Evolutionary conservation across 2,888 invertebrate genomes (phyloP).

Genomic region (Colostygia pectinataria): DNA sequence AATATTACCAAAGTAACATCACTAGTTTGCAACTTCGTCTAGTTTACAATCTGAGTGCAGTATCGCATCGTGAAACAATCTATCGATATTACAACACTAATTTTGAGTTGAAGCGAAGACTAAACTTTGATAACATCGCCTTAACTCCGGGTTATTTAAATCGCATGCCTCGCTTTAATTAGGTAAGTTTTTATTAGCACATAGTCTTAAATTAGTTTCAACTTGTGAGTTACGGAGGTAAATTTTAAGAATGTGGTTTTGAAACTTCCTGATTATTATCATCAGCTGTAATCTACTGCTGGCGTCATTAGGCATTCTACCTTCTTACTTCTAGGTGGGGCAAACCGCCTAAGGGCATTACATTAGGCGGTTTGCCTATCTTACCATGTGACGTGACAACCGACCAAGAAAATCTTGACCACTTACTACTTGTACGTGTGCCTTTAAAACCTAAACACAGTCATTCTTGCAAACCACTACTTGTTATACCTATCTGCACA

Average conservation of each 20-base stretch:
- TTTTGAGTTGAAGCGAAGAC: not conserved
- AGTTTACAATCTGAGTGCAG: not conserved
- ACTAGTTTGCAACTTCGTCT: not conserved
- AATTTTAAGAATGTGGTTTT: not conserved
- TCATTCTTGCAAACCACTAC: too few relatives aligned
- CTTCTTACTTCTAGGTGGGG: too few relatives aligned
- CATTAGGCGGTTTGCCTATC: too few relatives aligned
- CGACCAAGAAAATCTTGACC: too few relatives aligned
- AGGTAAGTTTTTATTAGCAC: conserved; percentile 27
- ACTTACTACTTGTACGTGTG: too few relatives aligned
- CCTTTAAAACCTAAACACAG: too few relatives aligned
- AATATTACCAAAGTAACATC: not conserved
- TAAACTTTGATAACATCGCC: conserved; percentile 2
- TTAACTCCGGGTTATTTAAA: conserved; percentile 19
- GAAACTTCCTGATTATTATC: not conserved
- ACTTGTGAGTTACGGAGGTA: conserved; percentile 1
- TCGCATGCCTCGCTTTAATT: conserved; percentile 24
- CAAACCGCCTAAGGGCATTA: too few relatives aligned
- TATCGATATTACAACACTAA: conserved; percentile 11
- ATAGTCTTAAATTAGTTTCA: conserved; percentile 13
- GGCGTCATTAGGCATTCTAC: too few relatives aligned
- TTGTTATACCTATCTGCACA: too few relatives aligned
- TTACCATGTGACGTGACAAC: too few relatives aligned
- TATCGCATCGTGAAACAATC: not conserved
- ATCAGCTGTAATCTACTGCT: too few relatives aligned